These are phyloP conservation scores for Corynorhinus townsendii DNA, from an alignment of 2,113 vertebrate species.

Conservation along the genomic window DNA sequence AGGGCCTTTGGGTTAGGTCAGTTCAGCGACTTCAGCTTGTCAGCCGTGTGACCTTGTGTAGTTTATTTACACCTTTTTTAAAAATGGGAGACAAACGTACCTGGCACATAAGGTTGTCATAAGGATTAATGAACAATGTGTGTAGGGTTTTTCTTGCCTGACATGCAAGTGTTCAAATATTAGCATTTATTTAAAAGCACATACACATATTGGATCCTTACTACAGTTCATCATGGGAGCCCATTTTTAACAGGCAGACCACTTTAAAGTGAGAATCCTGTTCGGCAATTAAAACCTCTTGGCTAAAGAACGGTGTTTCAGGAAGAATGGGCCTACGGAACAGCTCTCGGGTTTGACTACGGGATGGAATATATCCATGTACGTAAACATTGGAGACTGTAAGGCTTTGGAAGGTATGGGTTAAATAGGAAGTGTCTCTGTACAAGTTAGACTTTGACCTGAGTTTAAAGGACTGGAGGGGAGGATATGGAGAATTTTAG, in stretches of 20 bases:
- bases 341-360: not conserved
- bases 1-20: not conserved
- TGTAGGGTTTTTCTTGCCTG: not conserved
- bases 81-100: not conserved
- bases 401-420: not conserved
- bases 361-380: not conserved
- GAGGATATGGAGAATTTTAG: not conserved
- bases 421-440: not conserved
- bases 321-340: not conserved
- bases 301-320: not conserved
- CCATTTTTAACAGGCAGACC: not conserved
- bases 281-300: not conserved
- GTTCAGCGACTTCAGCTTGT: not conserved
- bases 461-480: conserved; percentile 25
- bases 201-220: not conserved
- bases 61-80: not conserved
- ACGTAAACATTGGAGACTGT: not conserved
- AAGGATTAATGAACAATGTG: not conserved
- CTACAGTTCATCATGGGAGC: not conserved
- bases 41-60: not conserved
- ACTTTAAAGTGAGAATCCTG: conserved; percentile 30
- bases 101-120: not conserved
- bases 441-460: not conserved
- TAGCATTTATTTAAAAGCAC: conserved; percentile 2
- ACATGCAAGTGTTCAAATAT: not conserved